Evolutionary conservation across 2,888 invertebrate genomes (phyloP).

Genomic region (Linnaemya tessellans): DNA sequence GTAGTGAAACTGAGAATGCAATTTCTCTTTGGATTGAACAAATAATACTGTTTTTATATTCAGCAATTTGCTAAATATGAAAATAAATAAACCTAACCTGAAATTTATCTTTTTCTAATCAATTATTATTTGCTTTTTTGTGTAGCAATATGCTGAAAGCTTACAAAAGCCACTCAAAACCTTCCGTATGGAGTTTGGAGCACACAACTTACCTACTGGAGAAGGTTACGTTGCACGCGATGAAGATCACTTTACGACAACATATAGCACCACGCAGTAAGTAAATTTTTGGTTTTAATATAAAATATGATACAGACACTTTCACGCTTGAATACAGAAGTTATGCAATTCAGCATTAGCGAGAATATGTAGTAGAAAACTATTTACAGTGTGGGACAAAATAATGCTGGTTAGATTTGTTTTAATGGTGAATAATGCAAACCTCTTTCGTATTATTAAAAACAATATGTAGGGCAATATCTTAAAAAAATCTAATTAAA

Average conservation of each 20-base stretch:
- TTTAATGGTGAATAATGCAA: too few species aligned
- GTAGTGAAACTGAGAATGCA: not conserved
- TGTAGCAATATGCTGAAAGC: constrained; percentile 83
- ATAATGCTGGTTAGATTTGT: too few species aligned
- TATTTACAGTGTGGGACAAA: not conserved
- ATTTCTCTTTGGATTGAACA: not conserved
- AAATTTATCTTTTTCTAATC: not conserved
- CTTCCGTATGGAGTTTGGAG: constrained; percentile 83
- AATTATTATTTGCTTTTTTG: constrained; percentile 47
- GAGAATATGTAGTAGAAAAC: not conserved
- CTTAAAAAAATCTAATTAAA: too few species aligned
- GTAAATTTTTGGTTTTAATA: constrained; percentile 72
- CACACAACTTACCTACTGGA: constrained; percentile 79
- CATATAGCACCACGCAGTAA: constrained; percentile 83
- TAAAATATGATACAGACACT: not conserved
- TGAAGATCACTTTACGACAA: constrained; percentile 82
- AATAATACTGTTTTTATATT: not conserved
- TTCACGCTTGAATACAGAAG: not conserved
- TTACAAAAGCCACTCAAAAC: constrained; percentile 83
- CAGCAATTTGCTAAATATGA: too few species aligned
- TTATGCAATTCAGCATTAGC: not conserved
- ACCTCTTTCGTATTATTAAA: too few species aligned
- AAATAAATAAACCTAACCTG: not conserved
- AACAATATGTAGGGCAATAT: too few species aligned
- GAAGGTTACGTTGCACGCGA: constrained; percentile 79